Conservation (phyloP, 2,797 vertebrate species). For the Anisognathus igniventris region DNA sequence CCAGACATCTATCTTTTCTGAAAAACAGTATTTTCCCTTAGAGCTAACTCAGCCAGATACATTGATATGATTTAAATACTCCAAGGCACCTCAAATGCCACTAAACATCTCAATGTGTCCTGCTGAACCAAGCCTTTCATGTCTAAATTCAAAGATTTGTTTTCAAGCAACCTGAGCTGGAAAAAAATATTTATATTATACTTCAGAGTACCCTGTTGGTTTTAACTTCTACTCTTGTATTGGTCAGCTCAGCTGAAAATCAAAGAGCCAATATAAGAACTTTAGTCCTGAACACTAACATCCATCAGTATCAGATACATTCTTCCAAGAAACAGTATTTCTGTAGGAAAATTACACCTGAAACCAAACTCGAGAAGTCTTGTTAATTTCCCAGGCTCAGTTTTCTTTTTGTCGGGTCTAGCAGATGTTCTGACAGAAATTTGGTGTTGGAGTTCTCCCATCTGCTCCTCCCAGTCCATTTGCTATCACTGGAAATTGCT, state of each 20-base stretch:
- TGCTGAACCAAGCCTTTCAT: not conserved
- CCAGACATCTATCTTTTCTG: not conserved
- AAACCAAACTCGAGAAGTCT: not conserved
- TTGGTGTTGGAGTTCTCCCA: accelerated
- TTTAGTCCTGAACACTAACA: not conserved
- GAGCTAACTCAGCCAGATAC: not conserved
- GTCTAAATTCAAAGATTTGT: not conserved
- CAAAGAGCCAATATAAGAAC: not conserved
- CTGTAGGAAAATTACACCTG: not conserved
- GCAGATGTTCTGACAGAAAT: not conserved
- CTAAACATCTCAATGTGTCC: not conserved
- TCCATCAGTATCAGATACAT: not conserved
- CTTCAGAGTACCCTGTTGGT: not conserved
- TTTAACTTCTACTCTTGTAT: not conserved
- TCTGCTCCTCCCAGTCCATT: not conserved
- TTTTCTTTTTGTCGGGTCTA: not conserved
- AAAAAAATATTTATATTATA: not conserved
- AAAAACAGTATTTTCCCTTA: not conserved
- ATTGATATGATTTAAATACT: not conserved
- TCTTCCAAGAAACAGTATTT: not conserved
- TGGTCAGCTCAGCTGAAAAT: not conserved
- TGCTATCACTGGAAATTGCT: not conserved
- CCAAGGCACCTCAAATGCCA: not conserved
- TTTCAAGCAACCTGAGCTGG: not conserved
- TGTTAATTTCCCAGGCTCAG: not conserved